Conservation (phyloP, 1,140 invertebrate genomes). For the Hypsibius dujardini region DNA sequence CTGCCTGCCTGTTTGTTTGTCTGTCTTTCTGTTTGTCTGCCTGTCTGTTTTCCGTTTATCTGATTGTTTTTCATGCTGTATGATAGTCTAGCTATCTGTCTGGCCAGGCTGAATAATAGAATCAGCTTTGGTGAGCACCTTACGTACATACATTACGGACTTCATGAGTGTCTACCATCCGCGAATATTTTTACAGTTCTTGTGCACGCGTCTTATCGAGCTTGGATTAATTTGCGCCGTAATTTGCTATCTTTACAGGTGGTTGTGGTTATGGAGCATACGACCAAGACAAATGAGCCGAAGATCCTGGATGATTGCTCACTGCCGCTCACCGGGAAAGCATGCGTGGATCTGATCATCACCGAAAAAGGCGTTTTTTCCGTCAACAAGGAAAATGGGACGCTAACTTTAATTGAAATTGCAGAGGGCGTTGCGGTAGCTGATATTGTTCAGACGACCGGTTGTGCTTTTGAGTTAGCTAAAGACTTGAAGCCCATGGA, state of each 20-base stretch:
- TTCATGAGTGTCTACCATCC: too few relatives aligned
- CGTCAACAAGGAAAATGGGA: constrained; percentile 54
- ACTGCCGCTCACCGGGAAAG: constrained; percentile 82
- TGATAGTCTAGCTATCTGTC: too few relatives aligned
- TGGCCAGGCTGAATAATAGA: too few relatives aligned
- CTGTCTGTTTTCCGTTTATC: too few relatives aligned
- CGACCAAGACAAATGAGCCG: constrained; percentile 66
- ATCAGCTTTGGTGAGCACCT: too few relatives aligned
- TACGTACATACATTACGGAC: too few relatives aligned
- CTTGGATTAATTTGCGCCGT: background rate
- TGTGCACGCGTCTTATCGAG: too few relatives aligned
- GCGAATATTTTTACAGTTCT: too few relatives aligned
- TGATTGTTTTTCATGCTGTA: too few relatives aligned
- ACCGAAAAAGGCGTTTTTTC: constrained; percentile 89
- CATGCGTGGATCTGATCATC: constrained; percentile 86
- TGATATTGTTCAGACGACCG: constrained; percentile 61
- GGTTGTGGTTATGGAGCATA: constrained; percentile 93
- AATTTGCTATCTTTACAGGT: constrained; percentile 37
- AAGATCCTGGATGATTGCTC: constrained; percentile 78
- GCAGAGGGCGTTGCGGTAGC: constrained; percentile 59
- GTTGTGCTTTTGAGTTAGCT: constrained; percentile 62
- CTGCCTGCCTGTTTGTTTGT: too few relatives aligned
- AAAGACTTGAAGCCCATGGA: constrained; percentile 20
- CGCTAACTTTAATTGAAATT: constrained; percentile 56
- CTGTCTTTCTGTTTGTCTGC: too few relatives aligned